Percentiles rank a stretch among this genome's conserved stretches.
Conservation (phyloP, 2,888 invertebrate genomes). For the Lysandra coridon region DNA sequence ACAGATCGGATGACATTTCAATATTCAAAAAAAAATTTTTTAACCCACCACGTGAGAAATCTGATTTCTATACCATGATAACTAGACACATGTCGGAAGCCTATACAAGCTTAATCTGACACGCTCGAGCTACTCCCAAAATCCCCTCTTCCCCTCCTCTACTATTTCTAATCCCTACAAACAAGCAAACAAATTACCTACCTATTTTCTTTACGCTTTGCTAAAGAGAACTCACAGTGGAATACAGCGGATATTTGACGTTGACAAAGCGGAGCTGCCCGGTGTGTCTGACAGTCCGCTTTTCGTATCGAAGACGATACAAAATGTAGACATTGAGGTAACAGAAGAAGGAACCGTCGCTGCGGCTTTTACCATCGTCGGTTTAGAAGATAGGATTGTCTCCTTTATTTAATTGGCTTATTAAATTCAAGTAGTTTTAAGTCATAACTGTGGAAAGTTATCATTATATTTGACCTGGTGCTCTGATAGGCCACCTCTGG, state of each 20-base stretch:
- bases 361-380: slow-evolving; percentile 79
- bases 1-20: too few species aligned
- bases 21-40: too few species aligned
- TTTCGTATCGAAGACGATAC: slow-evolving; percentile 82
- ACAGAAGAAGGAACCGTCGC: slow-evolving; percentile 88
- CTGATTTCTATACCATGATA: too few species aligned
- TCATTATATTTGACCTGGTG: background rate
- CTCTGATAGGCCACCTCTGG: slow-evolving; percentile 14
- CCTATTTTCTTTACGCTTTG: too few species aligned
- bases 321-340: slow-evolving; percentile 86
- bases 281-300: slow-evolving; percentile 80
- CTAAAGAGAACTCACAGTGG: slow-evolving; percentile 68
- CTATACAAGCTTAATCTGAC: too few species aligned
- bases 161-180: too few species aligned
- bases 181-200: too few species aligned
- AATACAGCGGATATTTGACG: slow-evolving; percentile 83
- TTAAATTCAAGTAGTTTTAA: background rate
- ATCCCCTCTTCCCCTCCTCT: too few species aligned
- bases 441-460: slow-evolving; percentile 23
- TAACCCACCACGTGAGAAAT: too few species aligned
- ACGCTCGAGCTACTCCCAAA: too few species aligned
- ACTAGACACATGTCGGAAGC: too few species aligned
- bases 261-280: slow-evolving; percentile 77
- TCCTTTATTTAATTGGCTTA: background rate
- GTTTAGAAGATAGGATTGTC: slow-evolving; percentile 64